Conservation (phyloP, 2,797 vertebrate species). For the Chiloscyllium punctatum region DNA sequence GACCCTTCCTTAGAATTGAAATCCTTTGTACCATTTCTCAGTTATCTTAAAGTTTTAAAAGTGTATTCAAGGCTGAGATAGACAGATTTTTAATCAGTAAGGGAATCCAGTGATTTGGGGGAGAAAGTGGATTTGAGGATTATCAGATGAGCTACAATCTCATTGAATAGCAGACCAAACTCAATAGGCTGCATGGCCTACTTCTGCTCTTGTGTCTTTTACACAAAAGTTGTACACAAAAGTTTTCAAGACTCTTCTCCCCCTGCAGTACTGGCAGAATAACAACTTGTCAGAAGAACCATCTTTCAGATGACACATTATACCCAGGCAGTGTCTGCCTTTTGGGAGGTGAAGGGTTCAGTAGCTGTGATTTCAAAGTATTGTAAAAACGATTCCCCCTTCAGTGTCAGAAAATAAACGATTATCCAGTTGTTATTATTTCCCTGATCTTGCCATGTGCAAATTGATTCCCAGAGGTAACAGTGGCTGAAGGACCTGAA, state of each 20-base stretch:
- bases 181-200: no score
- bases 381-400: not conserved
- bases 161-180: no score
- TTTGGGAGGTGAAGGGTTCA: not conserved
- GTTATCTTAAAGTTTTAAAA: no score
- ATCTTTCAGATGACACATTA: not conserved
- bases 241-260: no score
- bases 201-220: not conserved
- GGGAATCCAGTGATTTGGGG: no score
- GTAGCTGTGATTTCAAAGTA: not conserved
- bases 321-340: not conserved
- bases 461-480: not conserved
- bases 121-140: no score
- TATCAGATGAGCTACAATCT: no score
- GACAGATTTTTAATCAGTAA: no score
- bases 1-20: no score
- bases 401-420: not conserved
- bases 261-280: not conserved
- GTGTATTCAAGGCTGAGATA: no score
- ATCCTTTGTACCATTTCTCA: no score
- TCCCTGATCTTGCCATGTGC: not conserved
- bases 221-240: not conserved
- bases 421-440: not conserved
- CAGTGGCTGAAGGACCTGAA: no score
- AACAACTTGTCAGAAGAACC: not conserved